Percentiles rank a stretch among this genome's conserved stretches.
Conservation (phyloP, 2,113 vertebrate species). For the Tinamus guttatus region DNA sequence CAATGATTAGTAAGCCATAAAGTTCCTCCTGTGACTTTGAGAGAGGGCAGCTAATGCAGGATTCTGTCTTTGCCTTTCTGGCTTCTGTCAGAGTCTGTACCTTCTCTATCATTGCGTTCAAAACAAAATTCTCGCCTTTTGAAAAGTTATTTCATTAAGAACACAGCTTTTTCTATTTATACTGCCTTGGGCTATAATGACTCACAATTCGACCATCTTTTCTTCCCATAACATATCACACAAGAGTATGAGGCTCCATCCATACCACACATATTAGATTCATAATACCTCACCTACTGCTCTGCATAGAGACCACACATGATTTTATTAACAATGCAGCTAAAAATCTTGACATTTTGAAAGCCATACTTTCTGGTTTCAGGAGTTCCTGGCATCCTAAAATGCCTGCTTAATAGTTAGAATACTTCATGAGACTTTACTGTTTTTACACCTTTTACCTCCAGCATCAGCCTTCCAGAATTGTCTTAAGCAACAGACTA, state of each 20-base stretch:
- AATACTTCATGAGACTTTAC: background rate
- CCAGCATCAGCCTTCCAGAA: background rate
- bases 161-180: background rate
- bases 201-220: background rate
- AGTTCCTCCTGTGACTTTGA: background rate
- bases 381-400: background rate
- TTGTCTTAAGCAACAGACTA: background rate
- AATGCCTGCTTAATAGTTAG: background rate
- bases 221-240: background rate
- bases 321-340: background rate
- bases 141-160: background rate
- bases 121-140: background rate
- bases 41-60: background rate
- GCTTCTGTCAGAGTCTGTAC: background rate
- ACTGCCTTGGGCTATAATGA: background rate
- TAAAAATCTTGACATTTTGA: background rate
- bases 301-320: background rate
- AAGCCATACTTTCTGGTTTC: background rate
- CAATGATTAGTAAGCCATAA: background rate
- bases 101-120: background rate
- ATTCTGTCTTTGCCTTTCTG: background rate
- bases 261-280: background rate
- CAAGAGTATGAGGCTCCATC: background rate
- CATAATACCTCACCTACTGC: background rate
- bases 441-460: background rate